Evolutionary conservation across 2,888 invertebrate species (phyloP).

Genomic region (Noctuana brunneofusca): DNA sequence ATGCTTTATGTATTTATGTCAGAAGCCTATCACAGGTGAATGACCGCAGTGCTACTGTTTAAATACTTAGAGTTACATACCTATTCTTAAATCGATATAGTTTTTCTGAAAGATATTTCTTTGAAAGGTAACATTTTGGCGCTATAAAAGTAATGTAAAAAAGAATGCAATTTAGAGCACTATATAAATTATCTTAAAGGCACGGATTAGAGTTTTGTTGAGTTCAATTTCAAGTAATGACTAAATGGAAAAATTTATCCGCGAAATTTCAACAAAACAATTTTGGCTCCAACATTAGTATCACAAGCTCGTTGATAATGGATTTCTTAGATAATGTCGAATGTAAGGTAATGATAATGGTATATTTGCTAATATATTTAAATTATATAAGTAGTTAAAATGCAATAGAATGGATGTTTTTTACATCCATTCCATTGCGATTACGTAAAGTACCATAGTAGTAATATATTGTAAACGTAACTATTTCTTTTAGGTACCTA

Average conservation of each 20-base stretch:
- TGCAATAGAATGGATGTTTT: too few relatives aligned
- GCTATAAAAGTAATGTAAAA: neutral
- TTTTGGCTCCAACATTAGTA: neutral
- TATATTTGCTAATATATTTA: neutral
- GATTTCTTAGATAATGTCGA: neutral
- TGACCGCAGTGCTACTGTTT: slow-evolving; percentile 45
- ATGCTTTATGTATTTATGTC: slow-evolving; percentile 71
- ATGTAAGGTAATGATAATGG: neutral
- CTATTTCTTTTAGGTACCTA: too few relatives aligned
- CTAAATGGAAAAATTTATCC: neutral
- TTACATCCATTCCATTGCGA: too few relatives aligned
- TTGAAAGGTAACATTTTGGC: neutral
- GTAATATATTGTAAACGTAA: too few relatives aligned
- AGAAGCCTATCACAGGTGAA: slow-evolving; percentile 63
- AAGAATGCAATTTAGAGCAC: too few relatives aligned
- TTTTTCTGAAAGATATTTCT: too few relatives aligned
- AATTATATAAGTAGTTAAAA: neutral
- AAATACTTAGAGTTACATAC: neutral
- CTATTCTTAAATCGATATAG: too few relatives aligned
- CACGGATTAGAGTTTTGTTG: neutral
- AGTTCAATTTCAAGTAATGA: neutral
- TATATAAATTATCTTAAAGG: too few relatives aligned
- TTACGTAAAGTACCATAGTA: neutral
- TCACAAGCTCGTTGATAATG: neutral
- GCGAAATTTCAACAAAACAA: neutral